These are phyloP conservation scores for Lethrus apterus DNA, from an alignment of 1,140 invertebrate genomes.

Conservation along the genomic window DNA sequence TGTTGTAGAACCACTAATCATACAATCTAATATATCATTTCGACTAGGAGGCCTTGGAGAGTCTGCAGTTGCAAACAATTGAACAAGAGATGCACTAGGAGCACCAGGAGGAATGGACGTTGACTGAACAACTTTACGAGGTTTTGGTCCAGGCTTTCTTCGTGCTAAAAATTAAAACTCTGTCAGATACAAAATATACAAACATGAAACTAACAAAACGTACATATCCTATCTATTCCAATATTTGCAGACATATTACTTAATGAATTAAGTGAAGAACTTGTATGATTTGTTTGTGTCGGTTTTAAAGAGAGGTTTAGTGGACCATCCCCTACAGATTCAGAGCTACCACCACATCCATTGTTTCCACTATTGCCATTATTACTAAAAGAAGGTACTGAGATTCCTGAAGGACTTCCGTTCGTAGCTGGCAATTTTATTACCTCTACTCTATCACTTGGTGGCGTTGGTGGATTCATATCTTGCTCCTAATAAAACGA, in stretches of 20 bases:
- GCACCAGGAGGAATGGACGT: conserved; percentile 43
- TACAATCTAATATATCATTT: conserved; percentile 43
- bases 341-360: no score
- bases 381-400: conserved; percentile 7
- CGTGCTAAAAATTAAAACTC: conserved; percentile 47
- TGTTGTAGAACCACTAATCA: conserved; percentile 60
- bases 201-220: conserved; percentile 27
- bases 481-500: conserved; percentile 9
- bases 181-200: neutral
- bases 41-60: conserved; percentile 50
- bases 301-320: conserved; percentile 76
- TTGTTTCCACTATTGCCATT: conserved; percentile 18
- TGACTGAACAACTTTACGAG: conserved; percentile 55
- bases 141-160: conserved; percentile 65
- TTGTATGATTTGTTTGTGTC: conserved; percentile 44
- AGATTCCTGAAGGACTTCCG: conserved; percentile 36
- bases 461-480: conserved; percentile 22
- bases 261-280: conserved; percentile 48
- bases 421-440: conserved; percentile 62
- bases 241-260: conserved; percentile 47
- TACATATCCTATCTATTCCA: conserved; percentile 49
- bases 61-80: conserved; percentile 50
- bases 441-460: conserved; percentile 62
- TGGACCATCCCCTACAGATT: conserved; percentile 62
- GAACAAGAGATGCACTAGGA: conserved; percentile 47